Base-by-base conservation (phyloP, 2,888 invertebrate species). In the Arge pagana region DNA sequence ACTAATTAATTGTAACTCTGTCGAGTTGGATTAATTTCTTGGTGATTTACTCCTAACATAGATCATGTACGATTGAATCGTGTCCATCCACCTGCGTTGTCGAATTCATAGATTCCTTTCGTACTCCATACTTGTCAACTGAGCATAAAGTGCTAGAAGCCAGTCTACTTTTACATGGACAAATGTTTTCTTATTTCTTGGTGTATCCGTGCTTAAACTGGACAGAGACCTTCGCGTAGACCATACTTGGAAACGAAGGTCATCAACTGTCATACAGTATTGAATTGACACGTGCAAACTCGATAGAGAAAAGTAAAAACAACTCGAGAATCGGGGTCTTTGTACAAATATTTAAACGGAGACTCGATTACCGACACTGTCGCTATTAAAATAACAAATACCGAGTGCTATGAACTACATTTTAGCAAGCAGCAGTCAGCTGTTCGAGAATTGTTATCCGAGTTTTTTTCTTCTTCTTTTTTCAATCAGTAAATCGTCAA, bases 171-270 rank as follows among this genome's bases (percentile, higher is more conserved):
- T 8, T 45, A 33, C 10, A n/a, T n/a, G n/a, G n/a, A n/a, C n/a
- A 45, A 45, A 33, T 24, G 35, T 33, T 45, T 33, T 23, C 45
- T 33, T 23, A 33, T 45, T 33, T 45, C 15, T 45, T 10, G 35
- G 18, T 10, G 43, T 19, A 10, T 31, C 42, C 36, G 26, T 28
- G 41, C 8, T 41, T 61, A 67, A 65, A 54, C 67, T 58, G 68
- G 64, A 68, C 68, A 63, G 59, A 64, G 66, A 65, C 66, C 67
- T 67, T 67, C 64, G 62, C 55, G 59, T 60, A 55, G 62, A 63
- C 64, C 67, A 59, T 65, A 64, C 50, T 35, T 57, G 58, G 35
- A 43, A 54, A 41, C 57, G 64, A 71, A 67, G 68, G 69, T 68
- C 63, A 61, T 58, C 54, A 45, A 55, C 65, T 66, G 60, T 63